phyloP scores from a whole-genome alignment of 2,888 invertebrate genomes.

The Callimorpha dominula region DNA sequence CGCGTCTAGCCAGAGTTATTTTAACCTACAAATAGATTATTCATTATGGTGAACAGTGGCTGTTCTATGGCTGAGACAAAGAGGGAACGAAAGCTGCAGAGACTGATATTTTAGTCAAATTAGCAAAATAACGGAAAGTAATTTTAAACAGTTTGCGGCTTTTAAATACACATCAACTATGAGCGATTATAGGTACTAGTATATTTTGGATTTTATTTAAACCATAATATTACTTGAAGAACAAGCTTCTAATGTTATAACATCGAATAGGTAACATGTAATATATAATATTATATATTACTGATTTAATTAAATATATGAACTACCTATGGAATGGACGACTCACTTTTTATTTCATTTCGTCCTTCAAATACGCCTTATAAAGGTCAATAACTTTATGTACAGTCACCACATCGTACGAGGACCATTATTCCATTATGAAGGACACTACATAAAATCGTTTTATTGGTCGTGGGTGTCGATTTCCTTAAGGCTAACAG shows the following conservation, averaged over 20 bases:
- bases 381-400: constrained; percentile 2
- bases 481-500: constrained; percentile 16
- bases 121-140: too few species aligned
- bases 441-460: neutral
- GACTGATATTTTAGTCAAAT: too few species aligned
- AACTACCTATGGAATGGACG: neutral
- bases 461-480: constrained; percentile 14
- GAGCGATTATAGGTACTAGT: too few species aligned
- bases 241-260: neutral
- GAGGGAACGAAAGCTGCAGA: too few species aligned
- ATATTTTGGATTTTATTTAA: neutral
- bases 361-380: neutral
- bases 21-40: too few species aligned
- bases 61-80: too few species aligned
- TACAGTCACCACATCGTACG: neutral
- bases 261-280: neutral
- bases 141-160: too few species aligned
- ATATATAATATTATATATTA: neutral
- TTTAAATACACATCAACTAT: too few species aligned
- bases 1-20: too few species aligned
- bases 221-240: neutral
- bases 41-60: too few species aligned
- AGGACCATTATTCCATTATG: constrained; percentile 9
- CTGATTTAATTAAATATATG: neutral
- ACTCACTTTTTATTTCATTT: neutral